A percentile compares a stretch with the other conserved stretches of the same genome.
Conservation (phyloP, 35 echinoderm and acorn worm genomes). For the Holothuria glaberrima region DNA sequence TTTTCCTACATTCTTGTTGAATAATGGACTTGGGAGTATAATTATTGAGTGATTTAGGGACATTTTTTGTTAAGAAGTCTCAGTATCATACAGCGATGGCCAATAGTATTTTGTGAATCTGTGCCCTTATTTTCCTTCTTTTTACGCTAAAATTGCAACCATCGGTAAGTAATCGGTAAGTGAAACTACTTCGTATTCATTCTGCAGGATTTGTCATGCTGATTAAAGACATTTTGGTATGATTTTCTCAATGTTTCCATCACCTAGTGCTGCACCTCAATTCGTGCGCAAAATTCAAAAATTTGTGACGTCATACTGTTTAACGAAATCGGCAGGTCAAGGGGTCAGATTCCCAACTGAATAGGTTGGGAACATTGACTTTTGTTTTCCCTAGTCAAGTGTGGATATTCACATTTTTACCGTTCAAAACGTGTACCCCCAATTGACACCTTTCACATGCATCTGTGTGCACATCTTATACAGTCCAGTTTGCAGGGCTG, state of each 20-base stretch:
- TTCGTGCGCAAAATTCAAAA: slow-evolving; percentile 6
- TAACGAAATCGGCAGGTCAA: background rate
- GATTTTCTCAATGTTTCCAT: background rate
- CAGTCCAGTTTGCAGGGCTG: too few species aligned
- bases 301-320: slow-evolving; percentile 5
- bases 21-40: background rate
- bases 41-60: background rate
- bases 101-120: background rate
- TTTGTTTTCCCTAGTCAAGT: too few species aligned
- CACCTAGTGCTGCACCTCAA: background rate
- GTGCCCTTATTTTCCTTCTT: background rate
- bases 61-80: background rate
- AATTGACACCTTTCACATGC: too few species aligned
- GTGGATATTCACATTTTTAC: too few species aligned
- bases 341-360: slow-evolving; percentile 28
- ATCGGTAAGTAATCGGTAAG: background rate
- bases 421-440: too few species aligned
- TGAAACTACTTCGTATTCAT: background rate
- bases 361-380: too few species aligned
- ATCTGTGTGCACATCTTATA: too few species aligned
- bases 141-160: background rate
- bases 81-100: background rate
- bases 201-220: background rate
- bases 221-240: background rate
- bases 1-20: background rate